A percentile compares a stretch with the other conserved stretches of the same genome.
Evolutionary conservation across 2,797 vertebrate genomes (phyloP).

Genomic region (Bradypodion pumilum): DNA sequence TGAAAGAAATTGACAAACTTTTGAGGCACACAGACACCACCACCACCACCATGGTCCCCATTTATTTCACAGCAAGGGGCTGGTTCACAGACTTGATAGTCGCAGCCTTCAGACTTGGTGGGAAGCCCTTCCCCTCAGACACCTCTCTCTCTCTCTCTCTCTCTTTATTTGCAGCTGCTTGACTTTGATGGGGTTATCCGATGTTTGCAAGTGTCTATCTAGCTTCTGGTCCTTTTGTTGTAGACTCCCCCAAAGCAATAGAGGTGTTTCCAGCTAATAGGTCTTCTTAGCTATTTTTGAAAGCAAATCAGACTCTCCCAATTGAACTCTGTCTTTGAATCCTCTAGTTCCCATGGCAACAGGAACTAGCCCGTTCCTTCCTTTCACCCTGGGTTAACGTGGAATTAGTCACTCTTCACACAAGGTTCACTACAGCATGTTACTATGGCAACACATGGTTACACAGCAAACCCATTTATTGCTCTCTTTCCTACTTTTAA

Average conservation of each 20-base stretch:
- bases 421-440: neutral
- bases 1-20: neutral
- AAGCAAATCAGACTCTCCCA: neutral
- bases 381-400: conserved; percentile 12
- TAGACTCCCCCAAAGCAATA: neutral
- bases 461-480: conserved; percentile 1
- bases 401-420: neutral
- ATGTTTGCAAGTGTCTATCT: too few species aligned
- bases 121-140: neutral
- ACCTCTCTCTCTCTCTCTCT: neutral
- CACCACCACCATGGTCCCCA: too few species aligned
- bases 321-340: neutral
- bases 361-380: neutral
- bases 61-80: neutral
- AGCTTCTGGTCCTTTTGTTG: neutral
- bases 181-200: neutral
- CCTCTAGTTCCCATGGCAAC: conserved; percentile 12
- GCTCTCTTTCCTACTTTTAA: neutral
- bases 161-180: neutral
- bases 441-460: neutral
- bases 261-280: neutral
- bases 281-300: neutral
- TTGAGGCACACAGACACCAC: too few species aligned
- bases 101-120: neutral
- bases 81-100: neutral